Percentiles rank a stretch among this genome's conserved stretches.
These are phyloP conservation scores for Pleuronectes platessa DNA, from an alignment of 2,113 vertebrate genomes.

Conservation along the genomic window DNA sequence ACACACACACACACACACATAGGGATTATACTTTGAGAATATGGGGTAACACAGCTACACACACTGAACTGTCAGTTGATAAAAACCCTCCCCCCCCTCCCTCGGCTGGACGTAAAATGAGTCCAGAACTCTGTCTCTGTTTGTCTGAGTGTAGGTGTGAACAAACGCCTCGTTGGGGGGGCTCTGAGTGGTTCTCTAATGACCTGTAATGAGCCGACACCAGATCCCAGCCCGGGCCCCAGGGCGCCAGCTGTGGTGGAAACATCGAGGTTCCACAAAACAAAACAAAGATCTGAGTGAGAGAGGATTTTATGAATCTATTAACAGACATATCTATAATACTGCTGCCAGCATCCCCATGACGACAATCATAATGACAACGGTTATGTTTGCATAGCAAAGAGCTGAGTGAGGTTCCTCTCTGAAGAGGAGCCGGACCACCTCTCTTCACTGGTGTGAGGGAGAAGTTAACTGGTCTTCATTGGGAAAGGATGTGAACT, in stretches of 20 bases:
- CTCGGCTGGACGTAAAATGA: no score
- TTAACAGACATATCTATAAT: slow-evolving; percentile 75
- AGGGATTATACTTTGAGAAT: neutral
- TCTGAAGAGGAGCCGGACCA: no score
- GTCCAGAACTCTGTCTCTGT: neutral
- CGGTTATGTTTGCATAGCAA: slow-evolving; percentile 4
- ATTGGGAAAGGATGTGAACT: no score
- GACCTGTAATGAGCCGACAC: slow-evolving; percentile 49
- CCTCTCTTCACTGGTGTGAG: neutral
- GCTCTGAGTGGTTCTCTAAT: slow-evolving; percentile 37
- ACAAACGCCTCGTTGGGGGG: neutral
- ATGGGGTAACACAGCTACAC: neutral
- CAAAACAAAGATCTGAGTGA: slow-evolving; percentile 37
- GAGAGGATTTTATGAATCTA: slow-evolving; percentile 41
- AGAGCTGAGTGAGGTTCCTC: neutral
- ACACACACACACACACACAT: neutral
- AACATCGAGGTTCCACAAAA: slow-evolving; percentile 32
- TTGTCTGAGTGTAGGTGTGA: neutral
- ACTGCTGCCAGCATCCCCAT: slow-evolving; percentile 28
- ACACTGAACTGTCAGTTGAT: no score
- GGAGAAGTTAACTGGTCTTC: no score
- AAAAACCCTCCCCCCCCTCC: no score
- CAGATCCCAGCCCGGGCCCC: neutral
- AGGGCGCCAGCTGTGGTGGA: slow-evolving; percentile 55
- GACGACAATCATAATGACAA: slow-evolving; percentile 26